A percentile compares a stretch with the other conserved stretches of the same genome.
Conservation (phyloP, 1,140 invertebrate species). For the Palaemon carinicauda region DNA sequence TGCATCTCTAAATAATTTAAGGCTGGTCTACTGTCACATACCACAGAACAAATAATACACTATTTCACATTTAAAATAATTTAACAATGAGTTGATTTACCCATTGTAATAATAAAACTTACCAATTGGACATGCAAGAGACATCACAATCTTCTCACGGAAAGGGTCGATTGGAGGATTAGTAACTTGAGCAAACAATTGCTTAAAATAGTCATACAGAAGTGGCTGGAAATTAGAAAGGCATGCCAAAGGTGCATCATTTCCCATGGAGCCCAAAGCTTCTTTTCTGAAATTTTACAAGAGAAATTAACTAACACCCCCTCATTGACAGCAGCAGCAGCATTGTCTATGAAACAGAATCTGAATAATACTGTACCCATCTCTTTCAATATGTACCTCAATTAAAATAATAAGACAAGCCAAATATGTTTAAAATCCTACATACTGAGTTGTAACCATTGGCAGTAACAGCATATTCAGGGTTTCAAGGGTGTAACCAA, state of each 20-base stretch:
- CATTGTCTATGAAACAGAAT: too few species aligned
- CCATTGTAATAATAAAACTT: neutral
- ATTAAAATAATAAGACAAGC: neutral
- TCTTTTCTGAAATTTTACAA: slow-evolving; percentile 81
- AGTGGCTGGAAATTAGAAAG: slow-evolving; percentile 93
- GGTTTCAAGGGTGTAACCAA: slow-evolving; percentile 94
- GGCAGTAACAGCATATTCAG: slow-evolving; percentile 92
- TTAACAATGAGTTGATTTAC: neutral
- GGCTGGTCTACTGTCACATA: neutral
- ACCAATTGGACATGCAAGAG: slow-evolving; percentile 87
- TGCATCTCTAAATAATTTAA: neutral
- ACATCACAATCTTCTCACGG: slow-evolving; percentile 99
- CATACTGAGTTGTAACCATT: slow-evolving; percentile 95
- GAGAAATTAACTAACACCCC: neutral
- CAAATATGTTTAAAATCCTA: slow-evolving; percentile 59
- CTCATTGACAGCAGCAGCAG: neutral
- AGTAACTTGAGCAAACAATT: slow-evolving; percentile 99
- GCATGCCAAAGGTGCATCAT: slow-evolving; percentile 96
- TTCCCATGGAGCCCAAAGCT: slow-evolving; percentile 98
- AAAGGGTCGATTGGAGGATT: slow-evolving; percentile 99
- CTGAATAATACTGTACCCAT: neutral
- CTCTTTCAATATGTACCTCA: neutral
- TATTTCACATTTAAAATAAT: neutral
- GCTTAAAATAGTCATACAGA: slow-evolving; percentile 98
- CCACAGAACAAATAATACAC: too few species aligned